Evolutionary conservation across 2,113 vertebrate genomes (phyloP).

Genomic region (Onychorhynchus coronatus): DNA sequence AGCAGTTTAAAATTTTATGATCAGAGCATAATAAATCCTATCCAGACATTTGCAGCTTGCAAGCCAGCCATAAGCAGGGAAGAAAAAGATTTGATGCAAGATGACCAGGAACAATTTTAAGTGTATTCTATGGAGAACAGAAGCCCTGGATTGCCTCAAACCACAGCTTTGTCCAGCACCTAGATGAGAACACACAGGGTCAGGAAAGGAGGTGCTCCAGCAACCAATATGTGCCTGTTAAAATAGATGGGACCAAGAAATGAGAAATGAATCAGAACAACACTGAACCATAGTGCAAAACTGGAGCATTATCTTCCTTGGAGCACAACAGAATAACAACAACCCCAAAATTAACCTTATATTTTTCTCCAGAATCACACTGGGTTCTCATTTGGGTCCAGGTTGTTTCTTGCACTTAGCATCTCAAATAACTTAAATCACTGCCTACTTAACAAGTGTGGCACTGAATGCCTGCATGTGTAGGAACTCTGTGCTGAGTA

Average conservation of each 20-base stretch:
- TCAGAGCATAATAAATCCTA: slow-evolving; percentile 31
- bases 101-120: background rate
- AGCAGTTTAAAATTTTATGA: slow-evolving; percentile 43
- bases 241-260: background rate
- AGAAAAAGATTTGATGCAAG: slow-evolving; percentile 21
- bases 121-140: background rate
- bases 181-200: background rate
- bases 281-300: background rate
- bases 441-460: background rate
- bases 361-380: background rate
- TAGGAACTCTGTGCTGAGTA: background rate
- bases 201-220: background rate
- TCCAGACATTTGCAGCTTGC: background rate
- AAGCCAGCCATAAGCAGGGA: background rate
- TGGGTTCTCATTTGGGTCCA: background rate
- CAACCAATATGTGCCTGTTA: background rate
- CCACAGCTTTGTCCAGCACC: background rate
- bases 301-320: background rate
- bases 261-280: background rate
- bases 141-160: background rate
- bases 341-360: background rate
- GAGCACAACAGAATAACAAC: background rate
- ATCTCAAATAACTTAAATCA: background rate
- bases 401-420: background rate
- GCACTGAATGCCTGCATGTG: background rate